phyloP scores from a whole-genome alignment of 1,140 invertebrate genomes.

The Hyphantria cunea region DNA sequence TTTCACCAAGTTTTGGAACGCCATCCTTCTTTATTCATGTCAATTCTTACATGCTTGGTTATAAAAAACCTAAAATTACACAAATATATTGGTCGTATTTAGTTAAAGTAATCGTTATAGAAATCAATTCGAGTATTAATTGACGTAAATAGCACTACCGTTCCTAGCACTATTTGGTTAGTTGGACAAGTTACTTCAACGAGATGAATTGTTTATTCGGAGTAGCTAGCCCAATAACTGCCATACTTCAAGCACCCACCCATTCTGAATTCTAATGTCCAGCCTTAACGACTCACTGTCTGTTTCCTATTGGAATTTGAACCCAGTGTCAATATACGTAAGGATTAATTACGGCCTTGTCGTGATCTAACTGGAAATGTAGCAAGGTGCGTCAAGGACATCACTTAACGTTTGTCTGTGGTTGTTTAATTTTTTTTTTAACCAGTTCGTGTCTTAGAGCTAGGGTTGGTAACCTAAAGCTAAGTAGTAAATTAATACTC shows the following conservation, averaged over 20 bases:
- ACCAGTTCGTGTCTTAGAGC: conserved; percentile 30
- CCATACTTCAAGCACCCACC: conserved; percentile 29
- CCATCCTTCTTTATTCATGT: too few relatives aligned
- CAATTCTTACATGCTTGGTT: too few relatives aligned
- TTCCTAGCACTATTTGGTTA: conserved; percentile 9
- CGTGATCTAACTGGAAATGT: conserved; percentile 40
- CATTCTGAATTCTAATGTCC: conserved; percentile 45
- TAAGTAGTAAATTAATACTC: too few relatives aligned
- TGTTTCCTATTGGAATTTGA: conserved; percentile 11
- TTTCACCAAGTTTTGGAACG: too few relatives aligned
- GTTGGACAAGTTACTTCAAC: conserved; percentile 14
- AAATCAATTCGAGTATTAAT: too few relatives aligned
- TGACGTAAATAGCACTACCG: not conserved
- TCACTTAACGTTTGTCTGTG: conserved; percentile 38
- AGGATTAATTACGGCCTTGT: conserved; percentile 22
- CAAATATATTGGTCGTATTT: too few relatives aligned
- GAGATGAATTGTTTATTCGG: conserved; percentile 22
- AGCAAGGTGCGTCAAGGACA: conserved; percentile 55
- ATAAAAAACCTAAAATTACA: too few relatives aligned
- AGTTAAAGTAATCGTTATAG: too few relatives aligned
- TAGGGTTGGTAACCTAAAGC: conserved; percentile 13
- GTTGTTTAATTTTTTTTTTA: conserved; percentile 49
- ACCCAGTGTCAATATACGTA: conserved; percentile 21
- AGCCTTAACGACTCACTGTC: conserved; percentile 14
- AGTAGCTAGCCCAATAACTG: conserved; percentile 28